A percentile compares a stretch with the other conserved stretches of the same genome.
phyloP scores from a whole-genome alignment of 2,888 invertebrate species.

The Didymodactylos carnosus region DNA sequence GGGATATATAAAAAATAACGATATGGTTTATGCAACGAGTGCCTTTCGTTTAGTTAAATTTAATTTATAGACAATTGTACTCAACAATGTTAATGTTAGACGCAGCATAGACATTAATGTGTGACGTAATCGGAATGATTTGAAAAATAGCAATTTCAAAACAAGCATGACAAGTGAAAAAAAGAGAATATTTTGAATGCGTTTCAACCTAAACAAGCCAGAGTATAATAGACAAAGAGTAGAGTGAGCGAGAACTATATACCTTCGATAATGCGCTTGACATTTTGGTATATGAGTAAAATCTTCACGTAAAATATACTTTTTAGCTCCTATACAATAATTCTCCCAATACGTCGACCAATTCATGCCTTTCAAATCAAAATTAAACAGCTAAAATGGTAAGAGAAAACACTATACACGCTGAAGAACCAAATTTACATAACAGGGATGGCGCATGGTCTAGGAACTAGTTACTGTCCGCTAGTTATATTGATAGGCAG shows the following conservation, averaged over 20 bases:
- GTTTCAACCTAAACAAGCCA: constrained; percentile 1
- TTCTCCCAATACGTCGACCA: constrained; percentile 7
- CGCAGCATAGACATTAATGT: background rate
- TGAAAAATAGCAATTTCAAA: constrained; percentile 1
- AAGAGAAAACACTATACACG: too few species aligned
- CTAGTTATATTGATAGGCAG: too few species aligned
- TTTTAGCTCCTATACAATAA: constrained; percentile 10
- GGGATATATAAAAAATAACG: too few species aligned
- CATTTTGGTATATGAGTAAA: constrained; percentile 6
- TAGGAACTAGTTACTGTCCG: too few species aligned
- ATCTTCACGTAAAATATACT: constrained; percentile 12
- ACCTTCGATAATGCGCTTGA: constrained; percentile 1
- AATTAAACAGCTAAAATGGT: constrained; percentile 13
- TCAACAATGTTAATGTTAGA: background rate
- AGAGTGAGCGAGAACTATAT: background rate
- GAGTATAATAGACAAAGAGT: background rate
- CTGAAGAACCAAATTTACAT: too few species aligned
- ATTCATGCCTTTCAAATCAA: constrained; percentile 5
- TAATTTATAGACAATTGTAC: too few species aligned
- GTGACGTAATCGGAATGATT: background rate
- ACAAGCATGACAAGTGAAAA: background rate
- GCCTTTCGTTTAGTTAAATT: too few species aligned
- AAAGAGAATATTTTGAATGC: constrained; percentile 5
- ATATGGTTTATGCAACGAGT: too few species aligned
- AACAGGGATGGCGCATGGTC: too few species aligned